Conservation (phyloP, 2,113 vertebrate genomes). For the Coturnix japonica region DNA sequence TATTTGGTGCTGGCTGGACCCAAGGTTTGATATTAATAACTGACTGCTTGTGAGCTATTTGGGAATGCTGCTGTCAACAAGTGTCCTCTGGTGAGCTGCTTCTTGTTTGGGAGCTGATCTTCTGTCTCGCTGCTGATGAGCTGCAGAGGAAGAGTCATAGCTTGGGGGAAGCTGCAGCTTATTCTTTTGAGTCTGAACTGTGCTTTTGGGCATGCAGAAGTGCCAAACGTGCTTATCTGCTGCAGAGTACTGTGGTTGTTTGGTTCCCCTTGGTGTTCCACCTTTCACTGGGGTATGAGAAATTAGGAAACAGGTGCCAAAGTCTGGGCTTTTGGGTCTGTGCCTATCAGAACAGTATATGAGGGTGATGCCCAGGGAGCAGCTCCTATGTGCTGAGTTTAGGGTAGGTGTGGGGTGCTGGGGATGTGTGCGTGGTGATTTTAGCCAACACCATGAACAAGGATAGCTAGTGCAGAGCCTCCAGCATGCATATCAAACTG, state of each 20-base stretch:
- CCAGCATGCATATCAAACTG: fast-evolving
- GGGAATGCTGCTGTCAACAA: not conserved
- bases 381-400: not conserved
- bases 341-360: not conserved
- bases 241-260: not conserved
- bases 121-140: fast-evolving
- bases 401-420: fast-evolving
- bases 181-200: not conserved
- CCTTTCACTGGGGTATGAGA: not conserved
- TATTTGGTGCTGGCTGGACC: fast-evolving
- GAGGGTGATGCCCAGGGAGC: not conserved
- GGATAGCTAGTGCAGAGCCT: fast-evolving
- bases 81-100: not conserved
- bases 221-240: not conserved
- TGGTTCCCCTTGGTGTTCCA: not conserved
- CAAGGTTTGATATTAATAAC: not conserved
- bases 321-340: not conserved
- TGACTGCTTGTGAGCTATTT: fast-evolving
- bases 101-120: fast-evolving
- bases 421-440: fast-evolving
- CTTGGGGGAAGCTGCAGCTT: not conserved
- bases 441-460: fast-evolving
- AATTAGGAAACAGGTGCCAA: not conserved
- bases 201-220: not conserved
- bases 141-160: fast-evolving